Evolutionary conservation across 2,113 vertebrate genomes (phyloP).

Genomic region (Beaufortia kweichowensis): DNA sequence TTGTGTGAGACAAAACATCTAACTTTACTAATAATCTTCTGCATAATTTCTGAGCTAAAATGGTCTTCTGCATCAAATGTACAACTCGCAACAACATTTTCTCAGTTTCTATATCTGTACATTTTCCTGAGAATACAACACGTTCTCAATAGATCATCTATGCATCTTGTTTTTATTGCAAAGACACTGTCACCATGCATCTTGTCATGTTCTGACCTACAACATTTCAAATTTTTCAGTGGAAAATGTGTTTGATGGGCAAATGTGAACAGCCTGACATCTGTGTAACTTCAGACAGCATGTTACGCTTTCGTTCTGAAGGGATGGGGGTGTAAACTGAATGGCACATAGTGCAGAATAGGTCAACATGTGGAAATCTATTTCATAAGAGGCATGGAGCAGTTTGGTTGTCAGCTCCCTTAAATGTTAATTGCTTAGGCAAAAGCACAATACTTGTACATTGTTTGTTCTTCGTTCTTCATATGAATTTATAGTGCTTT

Average conservation of each 20-base stretch:
- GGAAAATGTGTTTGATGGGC: slow-evolving; percentile 45
- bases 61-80: neutral
- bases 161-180: slow-evolving; percentile 27
- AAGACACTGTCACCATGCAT: slow-evolving; percentile 30
- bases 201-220: slow-evolving; percentile 54
- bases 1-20: neutral
- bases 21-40: neutral
- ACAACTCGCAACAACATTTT: neutral
- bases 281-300: neutral
- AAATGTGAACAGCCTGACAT: neutral
- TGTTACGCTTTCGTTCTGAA: neutral
- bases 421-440: too few species aligned
- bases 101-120: too few species aligned
- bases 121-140: too few species aligned
- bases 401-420: neutral
- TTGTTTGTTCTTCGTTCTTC: too few species aligned
- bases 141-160: neutral
- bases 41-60: neutral
- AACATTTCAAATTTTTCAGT: slow-evolving; percentile 24
- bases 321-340: neutral
- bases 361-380: neutral
- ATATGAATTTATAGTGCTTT: too few species aligned
- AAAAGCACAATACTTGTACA: too few species aligned
- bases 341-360: neutral
- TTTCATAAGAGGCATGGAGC: neutral